These are phyloP conservation scores for Caerostris darwini DNA, from an alignment of 1,140 invertebrate genomes.

Conservation along the genomic window DNA sequence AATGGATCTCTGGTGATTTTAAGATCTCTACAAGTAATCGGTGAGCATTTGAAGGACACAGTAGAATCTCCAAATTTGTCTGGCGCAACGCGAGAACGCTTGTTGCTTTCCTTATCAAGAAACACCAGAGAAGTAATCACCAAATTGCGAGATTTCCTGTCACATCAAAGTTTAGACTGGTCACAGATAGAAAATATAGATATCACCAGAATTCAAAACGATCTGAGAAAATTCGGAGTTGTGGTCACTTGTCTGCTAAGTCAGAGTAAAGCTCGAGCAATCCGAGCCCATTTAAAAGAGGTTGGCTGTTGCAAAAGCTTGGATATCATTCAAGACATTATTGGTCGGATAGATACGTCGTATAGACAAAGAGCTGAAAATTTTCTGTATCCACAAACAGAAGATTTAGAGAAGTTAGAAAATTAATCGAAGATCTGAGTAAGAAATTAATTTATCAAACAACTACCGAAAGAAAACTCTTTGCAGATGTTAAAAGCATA, in stretches of 20 bases:
- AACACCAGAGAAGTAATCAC: not conserved
- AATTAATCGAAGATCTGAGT: not conserved
- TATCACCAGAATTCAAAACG: conserved; percentile 25
- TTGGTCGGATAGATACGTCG: not conserved
- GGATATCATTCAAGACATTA: conserved; percentile 32
- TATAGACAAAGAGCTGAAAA: not conserved
- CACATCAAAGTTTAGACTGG: not conserved
- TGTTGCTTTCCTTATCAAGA: not conserved
- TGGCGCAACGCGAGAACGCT: not conserved
- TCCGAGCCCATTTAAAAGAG: not conserved
- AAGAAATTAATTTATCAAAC: conserved; percentile 1
- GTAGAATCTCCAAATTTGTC: conserved; percentile 51
- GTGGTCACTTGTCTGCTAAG: not conserved
- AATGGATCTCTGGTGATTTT: not conserved
- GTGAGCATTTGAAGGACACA: conserved; percentile 53
- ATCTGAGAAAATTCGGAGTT: not conserved
- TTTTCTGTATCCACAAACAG: not conserved
- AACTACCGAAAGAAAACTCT: not conserved
- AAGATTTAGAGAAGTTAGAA: not conserved
- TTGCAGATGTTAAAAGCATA: not conserved
- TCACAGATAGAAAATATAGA: not conserved
- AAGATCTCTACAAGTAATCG: conserved; percentile 15
- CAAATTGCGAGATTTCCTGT: conserved; percentile 30
- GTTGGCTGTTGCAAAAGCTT: not conserved
- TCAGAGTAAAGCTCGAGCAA: not conserved